Evolutionary conservation across 1,140 invertebrate genomes (phyloP).

Genomic region (Campodea augens): DNA sequence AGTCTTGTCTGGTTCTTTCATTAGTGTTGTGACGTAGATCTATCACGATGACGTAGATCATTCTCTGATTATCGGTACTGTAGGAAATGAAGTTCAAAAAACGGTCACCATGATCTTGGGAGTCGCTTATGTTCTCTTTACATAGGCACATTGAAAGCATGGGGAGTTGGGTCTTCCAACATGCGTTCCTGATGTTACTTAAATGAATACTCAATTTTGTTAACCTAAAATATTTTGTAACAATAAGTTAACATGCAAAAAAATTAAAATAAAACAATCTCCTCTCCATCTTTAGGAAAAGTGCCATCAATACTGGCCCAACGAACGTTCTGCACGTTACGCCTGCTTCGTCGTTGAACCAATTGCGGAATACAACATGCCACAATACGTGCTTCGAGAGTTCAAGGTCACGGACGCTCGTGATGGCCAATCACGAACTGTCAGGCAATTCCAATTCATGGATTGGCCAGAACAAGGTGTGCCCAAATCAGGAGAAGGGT

Average conservation of each 20-base stretch:
- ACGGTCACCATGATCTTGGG: too few species aligned
- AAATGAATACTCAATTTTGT: not conserved
- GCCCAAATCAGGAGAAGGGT: constrained; percentile 91
- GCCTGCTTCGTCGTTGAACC: constrained; percentile 96
- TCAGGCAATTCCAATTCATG: constrained; percentile 96
- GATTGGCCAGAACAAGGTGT: constrained; percentile 98
- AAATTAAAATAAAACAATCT: not conserved
- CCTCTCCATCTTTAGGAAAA: constrained; percentile 50
- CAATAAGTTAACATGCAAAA: not conserved
- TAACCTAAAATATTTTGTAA: not conserved
- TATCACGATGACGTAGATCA: too few species aligned
- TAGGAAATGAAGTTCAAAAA: too few species aligned
- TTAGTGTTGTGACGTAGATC: not conserved
- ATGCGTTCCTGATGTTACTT: too few species aligned
- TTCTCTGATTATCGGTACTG: too few species aligned
- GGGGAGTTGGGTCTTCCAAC: not conserved
- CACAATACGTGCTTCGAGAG: constrained; percentile 92
- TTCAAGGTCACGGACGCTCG: constrained; percentile 92
- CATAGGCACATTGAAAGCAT: too few species aligned
- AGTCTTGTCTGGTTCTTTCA: not conserved
- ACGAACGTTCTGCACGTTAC: constrained; percentile 84
- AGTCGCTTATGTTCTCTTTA: too few species aligned
- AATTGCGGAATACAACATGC: constrained; percentile 99
- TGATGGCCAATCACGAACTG: constrained; percentile 86
- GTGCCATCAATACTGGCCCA: constrained; percentile 98